These are phyloP conservation scores for Chaetorhynchus papuensis DNA, from an alignment of 2,113 vertebrate species.

Conservation along the genomic window DNA sequence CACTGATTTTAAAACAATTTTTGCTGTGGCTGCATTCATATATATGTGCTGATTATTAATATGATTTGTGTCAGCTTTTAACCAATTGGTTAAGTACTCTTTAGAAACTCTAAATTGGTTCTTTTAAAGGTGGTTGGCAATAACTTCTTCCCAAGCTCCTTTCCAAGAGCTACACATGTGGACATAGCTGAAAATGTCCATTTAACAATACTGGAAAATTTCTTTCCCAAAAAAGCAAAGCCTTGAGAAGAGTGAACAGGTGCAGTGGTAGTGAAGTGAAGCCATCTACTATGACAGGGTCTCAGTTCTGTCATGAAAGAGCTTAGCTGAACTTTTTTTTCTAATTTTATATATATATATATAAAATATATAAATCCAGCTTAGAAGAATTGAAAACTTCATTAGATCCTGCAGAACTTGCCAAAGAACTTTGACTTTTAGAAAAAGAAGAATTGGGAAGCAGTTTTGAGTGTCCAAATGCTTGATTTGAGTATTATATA, in stretches of 20 bases:
- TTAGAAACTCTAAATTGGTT: background rate
- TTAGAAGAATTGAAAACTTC: background rate
- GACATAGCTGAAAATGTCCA: background rate
- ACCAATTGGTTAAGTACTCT: background rate
- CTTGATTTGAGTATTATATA: background rate
- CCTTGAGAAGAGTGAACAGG: background rate
- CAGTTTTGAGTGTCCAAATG: background rate
- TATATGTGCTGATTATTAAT: background rate
- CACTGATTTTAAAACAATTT: background rate
- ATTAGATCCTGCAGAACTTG: background rate
- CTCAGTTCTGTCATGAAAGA: background rate
- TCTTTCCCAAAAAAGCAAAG: background rate
- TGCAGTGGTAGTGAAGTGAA: background rate
- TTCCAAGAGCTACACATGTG: background rate
- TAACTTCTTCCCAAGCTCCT: background rate
- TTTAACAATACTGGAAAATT: background rate
- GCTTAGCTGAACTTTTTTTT: background rate
- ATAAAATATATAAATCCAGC: background rate
- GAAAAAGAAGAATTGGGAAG: background rate
- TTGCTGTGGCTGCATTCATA: background rate
- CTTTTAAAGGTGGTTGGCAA: background rate
- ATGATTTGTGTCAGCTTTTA: background rate
- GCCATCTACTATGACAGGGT: background rate
- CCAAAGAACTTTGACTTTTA: background rate
- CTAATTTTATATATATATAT: background rate